Base-by-base conservation (phyloP, 2,888 invertebrate genomes). In the Schrankia costaestrigalis region DNA sequence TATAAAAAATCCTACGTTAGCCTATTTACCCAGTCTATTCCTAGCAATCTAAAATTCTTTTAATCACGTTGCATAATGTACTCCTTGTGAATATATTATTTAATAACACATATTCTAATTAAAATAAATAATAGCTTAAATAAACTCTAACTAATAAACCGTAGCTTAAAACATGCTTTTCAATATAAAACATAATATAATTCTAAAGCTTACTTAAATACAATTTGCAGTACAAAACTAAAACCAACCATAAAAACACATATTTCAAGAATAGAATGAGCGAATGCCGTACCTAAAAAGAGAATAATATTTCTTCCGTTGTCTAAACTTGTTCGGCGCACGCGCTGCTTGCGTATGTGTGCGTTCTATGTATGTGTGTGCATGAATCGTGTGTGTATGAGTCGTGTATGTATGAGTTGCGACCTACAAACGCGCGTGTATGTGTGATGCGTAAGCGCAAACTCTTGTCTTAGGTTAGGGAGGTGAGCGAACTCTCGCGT, bases 401-500 rank as follows among this genome's bases (percentile, higher is more conserved):
- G 55, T 60, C 2, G 55, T 62, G 55, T 58, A 38, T 50, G 59
- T 50, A 57, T 47, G 37, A 54, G 55, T 60, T 2, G 62, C 62
- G 66, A 73, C 73, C 72, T 71, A 73, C 67, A 69, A 64, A 63
- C 53, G 46, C 43, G 52, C 41, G 37, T 61, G 76, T 71, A 71
- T 67, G 79, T 59, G 76, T 68, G 71, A 56, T 78, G 78, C 78
- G 78, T 78, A 77, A 73, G 73, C 54, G 51, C 56, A 56, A 50
- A 76, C 81, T 82, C 85, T 85, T 85, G 86, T 85, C 86, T 87
- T 86, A 87, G 86, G 86, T 87, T 87, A 87, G 85, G 86, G 82
- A 85, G 86, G 86, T 85, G 84, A 84, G 75, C 79, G 86, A 86
- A 85, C 86, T 78, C 80, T 76, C 78, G 70, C 55, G 55, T 77